Percentiles rank a stretch among this genome's conserved stretches.
These are phyloP conservation scores for Laodelphax striatellus DNA, from an alignment of 1,140 invertebrate genomes.

Conservation along the genomic window DNA sequence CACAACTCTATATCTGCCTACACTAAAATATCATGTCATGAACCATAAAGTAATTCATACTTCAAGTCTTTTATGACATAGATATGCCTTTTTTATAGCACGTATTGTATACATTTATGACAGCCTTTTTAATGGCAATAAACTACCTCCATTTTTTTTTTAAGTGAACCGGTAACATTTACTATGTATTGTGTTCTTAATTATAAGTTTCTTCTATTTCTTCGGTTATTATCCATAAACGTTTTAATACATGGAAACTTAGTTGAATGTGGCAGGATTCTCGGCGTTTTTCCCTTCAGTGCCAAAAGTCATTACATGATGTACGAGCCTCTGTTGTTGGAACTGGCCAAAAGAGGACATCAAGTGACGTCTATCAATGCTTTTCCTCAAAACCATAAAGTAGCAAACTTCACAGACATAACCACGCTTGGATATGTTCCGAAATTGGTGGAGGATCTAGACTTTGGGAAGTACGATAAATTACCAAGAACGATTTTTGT, in stretches of 20 bases:
- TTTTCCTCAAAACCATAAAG: constrained; percentile 24
- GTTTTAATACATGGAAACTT: neutral
- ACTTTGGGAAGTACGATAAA: neutral
- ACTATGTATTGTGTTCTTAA: too few species aligned
- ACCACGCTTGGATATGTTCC: neutral
- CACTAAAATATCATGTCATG: too few species aligned
- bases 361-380: constrained; percentile 43
- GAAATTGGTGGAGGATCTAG: neutral
- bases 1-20: too few species aligned
- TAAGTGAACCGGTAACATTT: too few species aligned
- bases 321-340: constrained; percentile 46
- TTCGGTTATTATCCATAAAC: too few species aligned
- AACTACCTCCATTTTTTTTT: too few species aligned
- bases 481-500: neutral
- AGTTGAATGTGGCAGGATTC: constrained; percentile 27
- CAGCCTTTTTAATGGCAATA: too few species aligned
- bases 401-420: constrained; percentile 14
- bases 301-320: constrained; percentile 58
- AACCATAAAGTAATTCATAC: too few species aligned
- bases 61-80: too few species aligned
- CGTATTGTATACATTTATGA: too few species aligned
- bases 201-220: too few species aligned
- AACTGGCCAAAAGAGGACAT: constrained; percentile 42
- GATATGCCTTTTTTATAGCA: too few species aligned
- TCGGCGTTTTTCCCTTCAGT: constrained; percentile 49